Conservation (phyloP, 30 jellyfish, hydroid and myxozoan genomes). For the Aurelia coerulea region DNA sequence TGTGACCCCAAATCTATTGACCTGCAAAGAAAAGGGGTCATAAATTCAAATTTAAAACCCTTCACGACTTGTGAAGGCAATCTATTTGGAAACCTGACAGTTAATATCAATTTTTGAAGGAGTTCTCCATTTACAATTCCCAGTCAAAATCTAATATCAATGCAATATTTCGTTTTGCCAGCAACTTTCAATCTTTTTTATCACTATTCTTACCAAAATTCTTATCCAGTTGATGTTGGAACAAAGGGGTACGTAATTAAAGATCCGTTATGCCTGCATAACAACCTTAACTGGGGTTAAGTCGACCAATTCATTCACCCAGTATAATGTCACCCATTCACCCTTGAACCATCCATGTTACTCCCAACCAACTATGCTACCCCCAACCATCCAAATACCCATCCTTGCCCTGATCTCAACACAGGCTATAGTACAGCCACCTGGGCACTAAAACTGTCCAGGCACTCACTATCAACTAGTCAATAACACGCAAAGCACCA, state of each 20-base stretch:
- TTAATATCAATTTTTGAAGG: too few relatives aligned
- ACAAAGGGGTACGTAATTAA: not conserved
- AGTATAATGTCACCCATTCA: not conserved
- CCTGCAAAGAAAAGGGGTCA: conserved; percentile 16
- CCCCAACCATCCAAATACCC: not conserved
- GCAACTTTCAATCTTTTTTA: too few relatives aligned
- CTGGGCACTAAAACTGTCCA: conserved; percentile 48
- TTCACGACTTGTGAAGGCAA: too few relatives aligned
- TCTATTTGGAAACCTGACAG: too few relatives aligned
- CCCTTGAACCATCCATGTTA: not conserved
- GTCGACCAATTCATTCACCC: too few relatives aligned
- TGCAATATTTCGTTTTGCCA: too few relatives aligned
- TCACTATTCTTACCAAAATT: not conserved
- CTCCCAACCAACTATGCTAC: not conserved
- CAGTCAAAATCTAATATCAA: too few relatives aligned
- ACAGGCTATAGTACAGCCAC: conserved; percentile 9
- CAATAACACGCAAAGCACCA: conserved; percentile 13
- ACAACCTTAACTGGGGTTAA: not conserved
- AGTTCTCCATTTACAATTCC: too few relatives aligned
- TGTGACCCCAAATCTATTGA: conserved; percentile 13
- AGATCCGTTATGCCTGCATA: conserved; percentile 54
- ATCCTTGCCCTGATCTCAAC: conserved; percentile 20
- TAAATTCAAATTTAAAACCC: not conserved
- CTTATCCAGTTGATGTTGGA: not conserved
- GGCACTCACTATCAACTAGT: not conserved